These are phyloP conservation scores for Diorhabda sublineata DNA, from an alignment of 1,140 invertebrate genomes.

Conservation along the genomic window DNA sequence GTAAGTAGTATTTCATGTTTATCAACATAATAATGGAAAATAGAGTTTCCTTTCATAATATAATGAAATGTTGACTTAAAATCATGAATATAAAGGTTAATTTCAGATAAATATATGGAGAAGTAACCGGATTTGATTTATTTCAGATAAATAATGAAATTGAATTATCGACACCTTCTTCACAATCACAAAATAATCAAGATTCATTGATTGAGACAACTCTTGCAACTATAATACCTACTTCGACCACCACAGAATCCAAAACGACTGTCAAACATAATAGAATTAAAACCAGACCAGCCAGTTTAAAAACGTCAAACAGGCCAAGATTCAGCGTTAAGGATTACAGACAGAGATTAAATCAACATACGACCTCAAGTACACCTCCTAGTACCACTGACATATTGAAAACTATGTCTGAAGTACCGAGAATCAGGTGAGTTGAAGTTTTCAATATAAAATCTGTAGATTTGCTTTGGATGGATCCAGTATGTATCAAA, in stretches of 20 bases:
- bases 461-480: no score
- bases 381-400: constrained; percentile 48
- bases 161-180: constrained; percentile 29
- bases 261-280: constrained; percentile 43
- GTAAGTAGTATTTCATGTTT: not conserved
- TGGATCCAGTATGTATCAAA: no score
- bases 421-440: constrained; percentile 13
- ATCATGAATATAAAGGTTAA: no score
- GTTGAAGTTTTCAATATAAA: not conserved
- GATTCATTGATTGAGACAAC: constrained; percentile 23
- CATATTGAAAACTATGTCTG: constrained; percentile 39
- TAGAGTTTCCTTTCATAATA: no score
- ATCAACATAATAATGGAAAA: no score
- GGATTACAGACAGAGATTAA: constrained; percentile 53
- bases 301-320: constrained; percentile 42
- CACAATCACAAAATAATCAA: not conserved
- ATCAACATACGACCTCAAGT: constrained; percentile 48
- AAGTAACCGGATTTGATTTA: no score
- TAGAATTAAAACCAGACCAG: constrained; percentile 41
- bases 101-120: no score
- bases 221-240: constrained; percentile 21
- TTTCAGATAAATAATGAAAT: constrained; percentile 30
- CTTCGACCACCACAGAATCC: constrained; percentile 25
- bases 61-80: no score
- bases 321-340: constrained; percentile 58